Base-by-base conservation (phyloP, 2,888 invertebrate species). In the Andrena marginata region DNA sequence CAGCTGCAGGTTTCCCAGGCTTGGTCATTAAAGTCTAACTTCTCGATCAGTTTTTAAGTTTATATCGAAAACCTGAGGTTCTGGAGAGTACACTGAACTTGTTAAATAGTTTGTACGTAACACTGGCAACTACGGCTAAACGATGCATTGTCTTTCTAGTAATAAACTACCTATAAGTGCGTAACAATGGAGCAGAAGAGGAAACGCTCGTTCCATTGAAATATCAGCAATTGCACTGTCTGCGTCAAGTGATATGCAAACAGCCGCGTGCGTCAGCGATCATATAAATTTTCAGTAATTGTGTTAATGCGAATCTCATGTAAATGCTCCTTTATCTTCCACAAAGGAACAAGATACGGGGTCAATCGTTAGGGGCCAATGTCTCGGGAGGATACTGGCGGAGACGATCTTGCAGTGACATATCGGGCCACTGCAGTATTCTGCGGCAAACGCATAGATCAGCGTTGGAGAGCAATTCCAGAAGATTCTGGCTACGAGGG, bases 341-440 rank as follows among this genome's bases (percentile, higher is more conserved):
- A 68, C 70, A 76, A 82, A 82, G 75, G 82, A 77, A 67, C 65
- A 64, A 76, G 81, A 76, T 65, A 73, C 67, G 71, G 48, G 79
- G 81, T 86, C 85, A 87, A 87, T 86, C 87, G 86, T 77, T 74
- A 16, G 81, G 77, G 63, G 69, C 81, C 87, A 77, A 74, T 80
- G 84, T 85, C 86, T 87, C 85, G 67, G 63, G 82, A 85, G 85
- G 59, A 87, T 82, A 71, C 64, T 63, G 67, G 13, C 35, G 48
- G 64, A 79, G 74, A 80, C 82, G 87, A 79, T 87, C 80, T 87
- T 74, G 77, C 79, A 64, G 80, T 84, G 80, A 87, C 80, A 84
- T 86, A 87, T 87, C 82, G 83, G 75, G 56, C 71, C 74, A 83
- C 87, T 82, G 85, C 86, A 86, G 87, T 77, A 77, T 75, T 75